Percentiles rank a stretch among this genome's conserved stretches.
phyloP scores from a whole-genome alignment of 1,140 invertebrate genomes.

The Drosophila guanche region DNA sequence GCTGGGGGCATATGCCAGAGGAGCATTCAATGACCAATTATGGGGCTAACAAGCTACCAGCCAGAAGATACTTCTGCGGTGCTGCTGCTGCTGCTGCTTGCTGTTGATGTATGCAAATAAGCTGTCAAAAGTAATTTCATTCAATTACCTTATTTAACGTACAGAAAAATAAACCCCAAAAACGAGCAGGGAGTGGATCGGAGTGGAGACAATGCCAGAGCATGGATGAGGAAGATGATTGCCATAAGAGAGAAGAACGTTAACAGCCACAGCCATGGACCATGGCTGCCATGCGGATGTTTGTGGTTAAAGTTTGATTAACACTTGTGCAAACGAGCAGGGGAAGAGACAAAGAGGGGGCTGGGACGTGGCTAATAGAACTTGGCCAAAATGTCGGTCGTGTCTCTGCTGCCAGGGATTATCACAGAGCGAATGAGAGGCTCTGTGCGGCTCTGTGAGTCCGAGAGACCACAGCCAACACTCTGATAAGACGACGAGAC shows the following conservation, averaged over 20 bases:
- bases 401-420: constrained; percentile 61
- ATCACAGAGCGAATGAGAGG: constrained; percentile 51
- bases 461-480: constrained; percentile 3
- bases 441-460: constrained; percentile 29
- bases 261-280: too few relatives aligned
- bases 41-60: constrained; percentile 69
- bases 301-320: constrained; percentile 55
- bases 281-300: constrained; percentile 27
- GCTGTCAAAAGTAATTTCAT: constrained; percentile 82
- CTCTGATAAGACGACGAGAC: constrained; percentile 45
- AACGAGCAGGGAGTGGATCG: constrained; percentile 17
- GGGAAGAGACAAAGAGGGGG: neutral
- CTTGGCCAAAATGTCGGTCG: constrained; percentile 74
- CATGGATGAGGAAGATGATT: constrained; percentile 35
- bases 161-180: constrained; percentile 37
- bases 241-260: constrained; percentile 25
- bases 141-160: constrained; percentile 81
- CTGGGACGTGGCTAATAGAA: constrained; percentile 50
- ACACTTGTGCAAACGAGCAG: constrained; percentile 15
- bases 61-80: neutral
- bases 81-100: constrained; percentile 40
- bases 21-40: constrained; percentile 77
- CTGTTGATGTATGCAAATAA: constrained; percentile 82
- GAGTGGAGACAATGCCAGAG: neutral
- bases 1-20: constrained; percentile 2